phyloP scores from a whole-genome alignment of 2,797 vertebrate species.

The Eulemur albifrons region DNA sequence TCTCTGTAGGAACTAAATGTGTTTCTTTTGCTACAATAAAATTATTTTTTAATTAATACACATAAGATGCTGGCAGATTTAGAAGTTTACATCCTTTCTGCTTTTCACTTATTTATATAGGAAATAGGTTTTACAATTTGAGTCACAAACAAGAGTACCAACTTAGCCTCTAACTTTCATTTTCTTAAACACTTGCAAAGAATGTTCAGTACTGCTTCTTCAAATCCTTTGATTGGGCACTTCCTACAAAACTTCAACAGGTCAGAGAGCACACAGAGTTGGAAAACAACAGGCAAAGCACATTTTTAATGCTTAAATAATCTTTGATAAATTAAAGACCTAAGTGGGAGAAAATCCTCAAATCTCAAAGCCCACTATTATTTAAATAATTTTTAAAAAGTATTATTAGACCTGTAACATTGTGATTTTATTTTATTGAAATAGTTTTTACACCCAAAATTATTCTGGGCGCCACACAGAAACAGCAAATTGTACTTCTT shows the following conservation, averaged over 20 bases:
- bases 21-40: neutral
- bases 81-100: slow-evolving; percentile 24
- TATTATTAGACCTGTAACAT: neutral
- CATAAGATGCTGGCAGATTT: neutral
- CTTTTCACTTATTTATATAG: slow-evolving; percentile 33
- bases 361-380: slow-evolving; percentile 44
- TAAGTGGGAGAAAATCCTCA: slow-evolving; percentile 1
- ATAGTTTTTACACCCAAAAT: slow-evolving; percentile 13
- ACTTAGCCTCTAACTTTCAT: neutral
- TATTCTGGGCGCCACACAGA: neutral
- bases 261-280: slow-evolving; percentile 62
- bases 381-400: slow-evolving; percentile 35
- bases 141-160: slow-evolving; percentile 53
- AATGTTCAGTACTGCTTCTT: slow-evolving; percentile 13
- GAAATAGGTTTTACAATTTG: slow-evolving; percentile 44
- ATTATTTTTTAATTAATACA: slow-evolving; percentile 43
- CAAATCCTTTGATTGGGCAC: slow-evolving; percentile 47
- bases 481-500: neutral
- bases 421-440: slow-evolving; percentile 31
- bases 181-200: slow-evolving; percentile 61
- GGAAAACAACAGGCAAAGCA: slow-evolving; percentile 58
- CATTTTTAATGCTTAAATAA: slow-evolving; percentile 69
- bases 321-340: slow-evolving; percentile 61
- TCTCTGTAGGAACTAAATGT: slow-evolving; percentile 35
- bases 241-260: slow-evolving; percentile 67